Conservation (phyloP, 1,140 invertebrate species). For the Drosophila lacertosa region DNA sequence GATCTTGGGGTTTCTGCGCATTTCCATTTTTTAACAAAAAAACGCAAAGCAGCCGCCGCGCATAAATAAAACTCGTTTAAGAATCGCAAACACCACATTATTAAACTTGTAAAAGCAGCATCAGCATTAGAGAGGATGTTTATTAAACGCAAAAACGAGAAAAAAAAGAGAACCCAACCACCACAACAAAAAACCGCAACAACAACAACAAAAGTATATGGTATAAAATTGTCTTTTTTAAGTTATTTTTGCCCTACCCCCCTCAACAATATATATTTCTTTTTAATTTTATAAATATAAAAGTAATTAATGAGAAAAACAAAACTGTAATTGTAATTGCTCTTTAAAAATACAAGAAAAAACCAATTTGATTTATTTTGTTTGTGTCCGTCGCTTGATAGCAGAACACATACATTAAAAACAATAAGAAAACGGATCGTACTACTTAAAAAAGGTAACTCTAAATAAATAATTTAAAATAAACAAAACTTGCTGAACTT, state of each 20-base stretch:
- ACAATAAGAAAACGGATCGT: slow-evolving; percentile 47
- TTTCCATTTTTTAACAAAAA: slow-evolving; percentile 40
- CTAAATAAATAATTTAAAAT: slow-evolving; percentile 63
- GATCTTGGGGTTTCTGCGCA: slow-evolving; percentile 38
- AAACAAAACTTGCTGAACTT: slow-evolving; percentile 38
- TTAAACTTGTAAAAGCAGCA: slow-evolving; percentile 63
- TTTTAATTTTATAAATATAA: slow-evolving; percentile 83
- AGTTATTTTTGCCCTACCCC: slow-evolving; percentile 71
- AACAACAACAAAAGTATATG: slow-evolving; percentile 67
- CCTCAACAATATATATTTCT: slow-evolving; percentile 80
- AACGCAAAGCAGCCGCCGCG: slow-evolving; percentile 31
- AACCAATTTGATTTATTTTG: slow-evolving; percentile 67
- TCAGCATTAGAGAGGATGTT: slow-evolving; percentile 70
- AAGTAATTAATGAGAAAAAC: slow-evolving; percentile 78
- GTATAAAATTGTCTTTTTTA: slow-evolving; percentile 77
- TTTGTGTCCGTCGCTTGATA: slow-evolving; percentile 69
- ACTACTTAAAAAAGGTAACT: slow-evolving; percentile 76
- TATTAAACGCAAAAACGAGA: slow-evolving; percentile 51
- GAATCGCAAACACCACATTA: slow-evolving; percentile 37
- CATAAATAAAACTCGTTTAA: slow-evolving; percentile 38
- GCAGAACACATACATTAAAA: slow-evolving; percentile 58
- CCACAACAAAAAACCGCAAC: slow-evolving; percentile 30
- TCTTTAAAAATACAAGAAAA: slow-evolving; percentile 74
- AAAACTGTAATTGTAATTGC: slow-evolving; percentile 80
- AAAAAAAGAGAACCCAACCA: slow-evolving; percentile 51